A percentile compares a stretch with the other conserved stretches of the same genome.
phyloP scores from a whole-genome alignment of 2,797 vertebrate genomes.

The Babyrousa celebensis region DNA sequence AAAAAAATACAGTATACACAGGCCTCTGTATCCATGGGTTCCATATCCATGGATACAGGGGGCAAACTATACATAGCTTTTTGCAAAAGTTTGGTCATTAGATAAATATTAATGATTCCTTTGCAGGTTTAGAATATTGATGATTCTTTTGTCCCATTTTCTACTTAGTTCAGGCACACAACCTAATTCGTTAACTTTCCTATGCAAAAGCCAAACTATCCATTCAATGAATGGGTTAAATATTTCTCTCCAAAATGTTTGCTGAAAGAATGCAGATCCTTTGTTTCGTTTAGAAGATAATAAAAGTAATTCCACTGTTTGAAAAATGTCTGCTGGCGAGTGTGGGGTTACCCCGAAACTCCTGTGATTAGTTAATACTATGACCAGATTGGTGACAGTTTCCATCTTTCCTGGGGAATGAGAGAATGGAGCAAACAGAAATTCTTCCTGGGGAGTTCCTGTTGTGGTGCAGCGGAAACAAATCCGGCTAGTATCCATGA shows the following conservation, averaged over 20 bases:
- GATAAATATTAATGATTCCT: too few relatives aligned
- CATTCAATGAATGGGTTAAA: not conserved
- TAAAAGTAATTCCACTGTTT: not conserved
- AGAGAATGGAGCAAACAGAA: not conserved
- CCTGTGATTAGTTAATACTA: not conserved
- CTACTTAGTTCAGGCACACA: not conserved
- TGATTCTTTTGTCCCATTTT: not conserved
- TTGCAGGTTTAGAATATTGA: not conserved
- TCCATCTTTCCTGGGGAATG: not conserved
- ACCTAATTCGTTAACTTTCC: not conserved
- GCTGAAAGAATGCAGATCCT: not conserved
- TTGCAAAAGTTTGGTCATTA: not conserved
- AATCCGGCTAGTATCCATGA: too few relatives aligned
- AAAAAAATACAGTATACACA: too few relatives aligned
- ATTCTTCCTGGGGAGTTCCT: too few relatives aligned
- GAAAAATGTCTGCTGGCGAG: not conserved
- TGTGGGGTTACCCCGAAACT: not conserved
- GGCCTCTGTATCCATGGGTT: too few relatives aligned
- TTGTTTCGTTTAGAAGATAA: conserved; percentile 52
- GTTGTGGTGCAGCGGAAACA: too few relatives aligned
- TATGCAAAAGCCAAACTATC: not conserved
- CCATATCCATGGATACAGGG: too few relatives aligned
- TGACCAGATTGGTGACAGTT: not conserved
- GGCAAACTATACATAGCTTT: not conserved
- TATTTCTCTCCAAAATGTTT: conserved; percentile 16